phyloP scores from a whole-genome alignment of 2,113 vertebrate genomes.

The Halichoerus grypus region DNA sequence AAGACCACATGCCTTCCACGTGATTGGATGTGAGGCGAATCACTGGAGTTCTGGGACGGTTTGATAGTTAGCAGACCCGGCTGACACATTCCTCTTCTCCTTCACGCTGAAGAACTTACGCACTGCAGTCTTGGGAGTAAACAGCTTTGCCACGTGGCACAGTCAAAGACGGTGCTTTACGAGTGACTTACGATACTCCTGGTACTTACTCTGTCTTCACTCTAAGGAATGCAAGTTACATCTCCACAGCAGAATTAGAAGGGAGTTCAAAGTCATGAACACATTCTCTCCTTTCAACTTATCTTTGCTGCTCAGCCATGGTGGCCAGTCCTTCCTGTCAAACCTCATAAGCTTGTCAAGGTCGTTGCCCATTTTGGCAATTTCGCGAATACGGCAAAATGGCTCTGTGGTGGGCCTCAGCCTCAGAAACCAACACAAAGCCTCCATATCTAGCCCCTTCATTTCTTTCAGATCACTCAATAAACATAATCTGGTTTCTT shows the following conservation, averaged over 20 bases:
- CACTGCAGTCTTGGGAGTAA: background rate
- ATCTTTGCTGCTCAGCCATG: background rate
- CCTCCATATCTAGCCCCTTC: background rate
- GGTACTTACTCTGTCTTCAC: background rate
- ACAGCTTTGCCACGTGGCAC: background rate
- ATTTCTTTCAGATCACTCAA: background rate
- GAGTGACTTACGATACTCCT: background rate
- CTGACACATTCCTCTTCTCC: background rate
- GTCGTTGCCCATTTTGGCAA: background rate
- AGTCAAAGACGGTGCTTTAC: background rate
- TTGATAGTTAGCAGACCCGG: background rate
- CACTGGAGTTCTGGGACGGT: background rate
- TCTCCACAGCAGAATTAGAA: background rate
- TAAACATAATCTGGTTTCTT: constrained; percentile 43
- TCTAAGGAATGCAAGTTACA: background rate
- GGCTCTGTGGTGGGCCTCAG: background rate
- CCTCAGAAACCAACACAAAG: background rate
- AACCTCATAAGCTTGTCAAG: background rate
- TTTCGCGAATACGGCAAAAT: background rate
- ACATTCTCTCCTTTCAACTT: background rate
- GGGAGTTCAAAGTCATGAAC: background rate
- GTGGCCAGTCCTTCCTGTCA: background rate
- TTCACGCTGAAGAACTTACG: background rate
- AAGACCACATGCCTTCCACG: background rate
- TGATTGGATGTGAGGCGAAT: background rate